phyloP scores from a whole-genome alignment of 2,888 invertebrate genomes.

The Pandemis heparana region DNA sequence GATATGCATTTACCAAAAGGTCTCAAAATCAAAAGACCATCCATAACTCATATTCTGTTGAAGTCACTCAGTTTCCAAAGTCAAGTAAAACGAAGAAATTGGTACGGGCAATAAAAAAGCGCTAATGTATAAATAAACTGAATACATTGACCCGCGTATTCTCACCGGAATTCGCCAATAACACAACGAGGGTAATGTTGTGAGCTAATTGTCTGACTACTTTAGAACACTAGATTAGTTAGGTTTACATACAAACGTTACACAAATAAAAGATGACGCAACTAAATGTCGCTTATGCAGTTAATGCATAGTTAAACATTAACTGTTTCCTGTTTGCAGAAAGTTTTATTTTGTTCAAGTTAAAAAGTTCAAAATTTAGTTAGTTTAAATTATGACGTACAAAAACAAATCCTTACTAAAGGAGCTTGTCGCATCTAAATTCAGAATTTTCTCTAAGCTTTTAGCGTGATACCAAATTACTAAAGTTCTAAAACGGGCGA shows the following conservation, averaged over 20 bases:
- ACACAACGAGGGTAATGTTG: constrained; percentile 54
- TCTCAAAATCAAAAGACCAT: neutral
- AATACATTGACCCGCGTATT: constrained; percentile 70
- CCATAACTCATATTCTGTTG: neutral
- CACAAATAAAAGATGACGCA: no score
- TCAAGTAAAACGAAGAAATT: constrained; percentile 16
- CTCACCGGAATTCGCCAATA: constrained; percentile 67
- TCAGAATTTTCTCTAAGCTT: constrained; percentile 25
- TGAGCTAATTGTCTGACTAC: constrained; percentile 47
- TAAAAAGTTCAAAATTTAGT: no score
- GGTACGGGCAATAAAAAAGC: constrained; percentile 32
- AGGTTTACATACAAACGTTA: constrained; percentile 29
- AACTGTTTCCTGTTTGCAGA: no score
- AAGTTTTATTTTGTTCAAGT: no score
- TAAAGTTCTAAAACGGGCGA: constrained; percentile 9
- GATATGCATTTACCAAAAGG: neutral
- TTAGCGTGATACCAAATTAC: constrained; percentile 22
- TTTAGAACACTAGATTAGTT: constrained; percentile 18
- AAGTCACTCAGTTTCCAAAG: neutral
- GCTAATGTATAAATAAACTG: constrained; percentile 54
- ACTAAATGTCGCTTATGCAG: no score
- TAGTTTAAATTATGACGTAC: no score
- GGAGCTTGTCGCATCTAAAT: constrained; percentile 15
- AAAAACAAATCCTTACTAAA: neutral
- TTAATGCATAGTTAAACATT: no score